Percentiles rank a stretch among this genome's conserved stretches.
Evolutionary conservation across 2,797 vertebrate genomes (phyloP).

Genomic region (Leuciscus waleckii): DNA sequence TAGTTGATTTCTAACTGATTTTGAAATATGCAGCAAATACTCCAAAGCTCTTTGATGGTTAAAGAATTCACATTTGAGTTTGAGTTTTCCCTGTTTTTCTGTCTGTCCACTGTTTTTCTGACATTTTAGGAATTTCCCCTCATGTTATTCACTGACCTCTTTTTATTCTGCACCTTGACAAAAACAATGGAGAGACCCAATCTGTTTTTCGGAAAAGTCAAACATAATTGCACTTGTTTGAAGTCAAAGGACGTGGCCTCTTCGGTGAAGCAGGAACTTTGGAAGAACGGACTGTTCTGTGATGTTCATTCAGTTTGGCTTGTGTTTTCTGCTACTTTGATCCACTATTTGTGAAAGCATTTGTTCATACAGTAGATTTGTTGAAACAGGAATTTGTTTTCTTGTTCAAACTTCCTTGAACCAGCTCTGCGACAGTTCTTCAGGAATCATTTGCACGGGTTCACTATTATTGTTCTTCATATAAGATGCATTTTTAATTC

Average conservation of each 20-base stretch:
- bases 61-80: slow-evolving; percentile 1
- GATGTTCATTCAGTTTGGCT: slow-evolving; percentile 5
- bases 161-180: slow-evolving; percentile 21
- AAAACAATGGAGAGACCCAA: slow-evolving; percentile 31
- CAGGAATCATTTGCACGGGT: slow-evolving; percentile 16
- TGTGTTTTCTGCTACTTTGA: slow-evolving; percentile 41
- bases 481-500: slow-evolving; percentile 37
- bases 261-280: slow-evolving; percentile 35
- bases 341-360: slow-evolving; percentile 26
- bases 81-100: not conserved
- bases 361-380: slow-evolving; percentile 20
- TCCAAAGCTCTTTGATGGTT: slow-evolving; percentile 4
- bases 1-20: not conserved
- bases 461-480: slow-evolving; percentile 37
- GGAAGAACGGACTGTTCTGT: not conserved
- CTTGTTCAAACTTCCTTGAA: slow-evolving; percentile 32
- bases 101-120: slow-evolving; percentile 14
- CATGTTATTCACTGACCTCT: not conserved
- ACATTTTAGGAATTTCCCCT: slow-evolving; percentile 31
- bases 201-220: slow-evolving; percentile 28
- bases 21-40: slow-evolving; percentile 13
- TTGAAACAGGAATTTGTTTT: slow-evolving; percentile 25
- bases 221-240: slow-evolving; percentile 39
- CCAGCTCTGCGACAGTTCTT: slow-evolving; percentile 10
- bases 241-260: slow-evolving; percentile 47